phyloP scores from a whole-genome alignment of 2,113 vertebrate genomes.

The Rattus norvegicus region GRCr8 NC_086020.1:150585001-150585500 shows the following conservation, averaged over 20 bases:
- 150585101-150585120: background rate
- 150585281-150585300: background rate
- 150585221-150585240: background rate
- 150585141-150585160: background rate
- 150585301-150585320: conserved; percentile 10
- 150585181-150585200: background rate
- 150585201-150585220: background rate
- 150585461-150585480: conserved; percentile 33
- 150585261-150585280: background rate
- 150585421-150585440: conserved; percentile 25
- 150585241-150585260: background rate
- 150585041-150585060: background rate
- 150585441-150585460: background rate
- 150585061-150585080: background rate
- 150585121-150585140: background rate
- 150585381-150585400: background rate
- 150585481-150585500: conserved; percentile 20
- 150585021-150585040: background rate
- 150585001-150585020: background rate
- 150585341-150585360: conserved; percentile 34
- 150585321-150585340: background rate
- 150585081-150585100: background rate
- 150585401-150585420: background rate
- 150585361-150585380: background rate
- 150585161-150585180: background rate